Evolutionary conservation across 2,113 vertebrate genomes (phyloP).

Genomic region (Melierax canorus): DNA sequence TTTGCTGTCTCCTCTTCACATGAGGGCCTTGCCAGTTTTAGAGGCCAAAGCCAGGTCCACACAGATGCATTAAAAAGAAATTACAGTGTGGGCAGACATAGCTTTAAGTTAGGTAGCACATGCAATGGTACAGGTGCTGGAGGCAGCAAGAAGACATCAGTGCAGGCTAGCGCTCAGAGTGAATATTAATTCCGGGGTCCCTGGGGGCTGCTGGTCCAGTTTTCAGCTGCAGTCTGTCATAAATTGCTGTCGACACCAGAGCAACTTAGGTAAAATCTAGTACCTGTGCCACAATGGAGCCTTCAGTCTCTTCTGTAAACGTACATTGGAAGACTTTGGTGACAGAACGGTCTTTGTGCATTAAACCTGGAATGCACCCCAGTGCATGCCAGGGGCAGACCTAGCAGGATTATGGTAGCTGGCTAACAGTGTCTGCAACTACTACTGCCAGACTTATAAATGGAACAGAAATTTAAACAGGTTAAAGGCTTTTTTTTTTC

Average conservation of each 20-base stretch:
- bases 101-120: background rate
- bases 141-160: background rate
- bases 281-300: background rate
- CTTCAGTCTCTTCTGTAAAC: conserved; percentile 39
- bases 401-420: conserved; percentile 48
- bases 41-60: background rate
- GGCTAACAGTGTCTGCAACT: background rate
- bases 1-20: background rate
- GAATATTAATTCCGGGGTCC: background rate
- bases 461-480: conserved; percentile 8
- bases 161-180: background rate
- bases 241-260: conserved; percentile 37
- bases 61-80: background rate
- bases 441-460: conserved; percentile 40
- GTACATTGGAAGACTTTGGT: conserved; percentile 4
- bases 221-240: background rate
- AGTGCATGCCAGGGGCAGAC: conserved; percentile 34
- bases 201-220: background rate
- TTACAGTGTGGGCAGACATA: background rate
- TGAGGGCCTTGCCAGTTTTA: background rate
- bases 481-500: background rate
- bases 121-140: background rate
- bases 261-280: conserved; percentile 17
- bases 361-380: conserved; percentile 13
- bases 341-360: conserved; percentile 47